Conservation (phyloP, 2,888 invertebrate species). For the Brachynemurus nebulosus region DNA sequence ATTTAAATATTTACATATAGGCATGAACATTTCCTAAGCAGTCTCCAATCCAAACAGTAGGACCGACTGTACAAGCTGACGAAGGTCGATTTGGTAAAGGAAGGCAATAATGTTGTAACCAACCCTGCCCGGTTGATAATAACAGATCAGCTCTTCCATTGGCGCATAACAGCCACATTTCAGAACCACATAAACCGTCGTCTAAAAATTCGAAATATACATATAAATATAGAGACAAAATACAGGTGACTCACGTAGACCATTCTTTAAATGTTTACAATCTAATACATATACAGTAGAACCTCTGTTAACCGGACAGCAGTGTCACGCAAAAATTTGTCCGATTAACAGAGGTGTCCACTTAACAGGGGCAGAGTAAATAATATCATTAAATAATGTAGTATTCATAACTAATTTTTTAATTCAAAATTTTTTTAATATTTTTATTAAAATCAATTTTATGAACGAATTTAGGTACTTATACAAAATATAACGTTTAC, state of each 20-base stretch:
- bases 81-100: slow-evolving; percentile 45
- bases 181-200: slow-evolving; percentile 42
- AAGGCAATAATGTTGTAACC: slow-evolving; percentile 45
- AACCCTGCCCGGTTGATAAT: slow-evolving; percentile 35
- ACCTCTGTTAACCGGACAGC: no score
- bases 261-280: slow-evolving; percentile 1
- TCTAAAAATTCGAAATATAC: slow-evolving; percentile 34
- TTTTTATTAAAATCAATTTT: no score
- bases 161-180: slow-evolving; percentile 62
- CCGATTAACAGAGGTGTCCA: no score
- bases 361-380: no score
- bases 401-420: no score
- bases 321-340: no score
- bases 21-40: slow-evolving; percentile 72
- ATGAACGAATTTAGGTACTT: no score
- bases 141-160: slow-evolving; percentile 51
- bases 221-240: neutral
- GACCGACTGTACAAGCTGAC: slow-evolving; percentile 61
- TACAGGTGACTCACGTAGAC: slow-evolving; percentile 9
- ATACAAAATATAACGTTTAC: no score
- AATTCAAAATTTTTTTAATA: neutral
- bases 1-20: slow-evolving; percentile 49
- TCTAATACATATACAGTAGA: no score
- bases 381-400: no score
- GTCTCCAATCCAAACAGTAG: slow-evolving; percentile 82